Conservation (phyloP, 2,113 vertebrate genomes). For the Noturus placidus region DNA sequence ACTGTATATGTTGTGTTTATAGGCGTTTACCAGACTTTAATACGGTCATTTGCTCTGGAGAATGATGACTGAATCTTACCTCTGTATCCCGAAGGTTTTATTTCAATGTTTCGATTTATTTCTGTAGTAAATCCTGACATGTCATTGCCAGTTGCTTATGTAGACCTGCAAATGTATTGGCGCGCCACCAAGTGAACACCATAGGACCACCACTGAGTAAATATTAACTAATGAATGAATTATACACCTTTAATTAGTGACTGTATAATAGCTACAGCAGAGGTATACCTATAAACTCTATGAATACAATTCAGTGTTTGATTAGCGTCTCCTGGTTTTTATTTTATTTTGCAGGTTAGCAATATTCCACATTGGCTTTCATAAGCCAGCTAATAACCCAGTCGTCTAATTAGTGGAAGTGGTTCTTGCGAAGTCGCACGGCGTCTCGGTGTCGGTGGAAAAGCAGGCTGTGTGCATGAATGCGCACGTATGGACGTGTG, state of each 20-base stretch:
- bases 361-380: not conserved
- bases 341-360: not conserved
- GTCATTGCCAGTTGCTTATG: not conserved
- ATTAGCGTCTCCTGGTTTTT: not conserved
- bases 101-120: not conserved
- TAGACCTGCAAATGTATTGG: not conserved
- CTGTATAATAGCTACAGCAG: not conserved
- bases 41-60: not conserved
- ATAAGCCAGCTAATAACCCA: not conserved
- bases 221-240: not conserved
- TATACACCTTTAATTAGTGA: not conserved
- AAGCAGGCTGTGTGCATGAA: not conserved
- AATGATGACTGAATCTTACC: not conserved
- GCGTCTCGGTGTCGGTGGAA: not conserved
- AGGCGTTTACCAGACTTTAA: not conserved
- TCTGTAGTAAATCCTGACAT: not conserved
- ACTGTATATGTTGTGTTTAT: not conserved
- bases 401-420: not conserved
- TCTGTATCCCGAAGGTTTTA: not conserved
- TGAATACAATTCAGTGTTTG: not conserved
- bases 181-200: not conserved
- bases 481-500: not conserved
- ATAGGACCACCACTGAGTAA: not conserved
- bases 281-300: not conserved
- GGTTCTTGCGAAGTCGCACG: not conserved